phyloP scores from a whole-genome alignment of 2,888 invertebrate genomes.

The Gryllus longicercus region DNA sequence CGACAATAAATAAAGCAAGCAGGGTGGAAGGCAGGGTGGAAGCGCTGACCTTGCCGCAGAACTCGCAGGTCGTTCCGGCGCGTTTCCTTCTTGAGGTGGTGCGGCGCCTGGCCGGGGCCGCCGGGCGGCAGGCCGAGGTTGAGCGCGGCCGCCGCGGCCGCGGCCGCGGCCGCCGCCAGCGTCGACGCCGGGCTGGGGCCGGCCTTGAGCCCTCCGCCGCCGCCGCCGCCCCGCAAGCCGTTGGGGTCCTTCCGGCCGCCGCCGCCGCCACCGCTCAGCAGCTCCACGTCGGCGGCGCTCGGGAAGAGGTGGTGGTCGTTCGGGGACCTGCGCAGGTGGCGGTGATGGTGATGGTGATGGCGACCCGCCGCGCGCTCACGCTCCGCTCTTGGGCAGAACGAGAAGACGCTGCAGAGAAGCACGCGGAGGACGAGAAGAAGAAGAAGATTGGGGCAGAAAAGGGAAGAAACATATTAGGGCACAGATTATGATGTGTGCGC shows the following conservation, averaged over 20 bases:
- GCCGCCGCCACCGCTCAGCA: conserved; percentile 38
- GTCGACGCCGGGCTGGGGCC: conserved; percentile 64
- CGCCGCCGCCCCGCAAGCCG: conserved; percentile 44
- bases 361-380: too few relatives aligned
- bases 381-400: too few relatives aligned
- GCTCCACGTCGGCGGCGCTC: conserved; percentile 28
- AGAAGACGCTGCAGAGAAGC: too few relatives aligned
- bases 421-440: too few relatives aligned
- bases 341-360: conserved; percentile 29
- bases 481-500: too few relatives aligned
- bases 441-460: too few relatives aligned
- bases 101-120: conserved; percentile 36
- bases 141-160: conserved; percentile 42
- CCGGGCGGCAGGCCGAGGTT: conserved; percentile 44
- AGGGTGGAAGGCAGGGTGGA: too few relatives aligned
- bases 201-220: conserved; percentile 53
- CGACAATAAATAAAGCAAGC: too few relatives aligned
- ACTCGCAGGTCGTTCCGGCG: conserved; percentile 93
- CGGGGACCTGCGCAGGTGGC: too few relatives aligned
- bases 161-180: conserved; percentile 43
- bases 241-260: conserved; percentile 26
- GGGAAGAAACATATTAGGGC: too few relatives aligned
- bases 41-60: conserved; percentile 69
- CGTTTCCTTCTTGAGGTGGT: conserved; percentile 65
- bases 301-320: neutral